These are phyloP conservation scores for Muscidifurax raptorellus DNA, from an alignment of 1,140 invertebrate genomes.

Conservation along the genomic window DNA sequence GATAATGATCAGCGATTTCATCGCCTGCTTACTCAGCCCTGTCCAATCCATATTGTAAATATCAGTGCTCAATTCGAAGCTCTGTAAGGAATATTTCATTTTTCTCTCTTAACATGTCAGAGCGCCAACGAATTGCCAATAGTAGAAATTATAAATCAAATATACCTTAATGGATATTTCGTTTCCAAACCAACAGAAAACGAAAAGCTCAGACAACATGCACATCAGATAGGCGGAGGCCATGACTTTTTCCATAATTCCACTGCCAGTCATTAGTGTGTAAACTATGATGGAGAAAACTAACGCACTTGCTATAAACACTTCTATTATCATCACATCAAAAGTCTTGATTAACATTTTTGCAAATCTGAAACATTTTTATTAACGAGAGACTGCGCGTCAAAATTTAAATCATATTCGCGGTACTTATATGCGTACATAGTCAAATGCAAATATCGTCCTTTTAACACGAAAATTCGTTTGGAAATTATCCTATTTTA, in stretches of 20 bases:
- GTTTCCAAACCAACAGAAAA: conserved; percentile 20
- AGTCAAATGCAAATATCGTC: too few species aligned
- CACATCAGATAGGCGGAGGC: not conserved
- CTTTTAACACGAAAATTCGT: too few species aligned
- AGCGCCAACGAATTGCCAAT: not conserved
- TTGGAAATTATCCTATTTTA: too few species aligned
- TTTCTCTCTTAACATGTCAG: not conserved
- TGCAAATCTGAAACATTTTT: not conserved
- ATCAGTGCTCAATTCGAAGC: not conserved
- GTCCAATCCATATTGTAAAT: conserved; percentile 5
- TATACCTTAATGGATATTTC: conserved; percentile 19
- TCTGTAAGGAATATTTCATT: not conserved
- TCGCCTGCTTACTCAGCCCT: not conserved
- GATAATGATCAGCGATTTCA: not conserved
- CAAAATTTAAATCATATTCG: too few species aligned
- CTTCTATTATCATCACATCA: not conserved
- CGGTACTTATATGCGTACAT: too few species aligned
- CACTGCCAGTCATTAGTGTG: not conserved
- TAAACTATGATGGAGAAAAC: not conserved
- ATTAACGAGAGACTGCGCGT: too few species aligned
- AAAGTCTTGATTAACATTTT: not conserved
- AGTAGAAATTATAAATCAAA: not conserved
- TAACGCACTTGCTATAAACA: not conserved
- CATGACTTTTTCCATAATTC: not conserved
- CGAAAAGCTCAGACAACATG: conserved; percentile 4